Base-by-base conservation (phyloP, 2,113 vertebrate genomes). In the Natator depressus region DNA sequence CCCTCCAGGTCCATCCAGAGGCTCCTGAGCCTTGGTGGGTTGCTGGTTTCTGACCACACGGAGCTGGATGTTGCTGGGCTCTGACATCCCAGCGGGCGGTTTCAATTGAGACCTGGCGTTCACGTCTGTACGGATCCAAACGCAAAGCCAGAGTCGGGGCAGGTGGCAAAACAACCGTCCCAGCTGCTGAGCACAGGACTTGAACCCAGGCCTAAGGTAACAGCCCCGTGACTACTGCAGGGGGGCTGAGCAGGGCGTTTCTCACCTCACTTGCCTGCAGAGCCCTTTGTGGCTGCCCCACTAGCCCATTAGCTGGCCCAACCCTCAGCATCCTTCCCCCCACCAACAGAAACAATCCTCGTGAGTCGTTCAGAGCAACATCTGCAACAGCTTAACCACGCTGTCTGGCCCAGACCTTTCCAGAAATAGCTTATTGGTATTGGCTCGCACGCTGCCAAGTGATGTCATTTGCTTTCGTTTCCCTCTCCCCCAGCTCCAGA, bases 391-490 rank as follows among this genome's bases (percentile, higher is more conserved):
- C 87, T 97, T 96, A 88, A 91, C 94, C 92, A 89, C 47, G 5
- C 10, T 72, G 91, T 95, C 95, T 59, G 82, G 92, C 96, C 95
- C 93, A 87, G 97, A 94, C 97, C 82, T 76, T 97, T 97, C 97
- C 96, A 95, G 49, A 98, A 98, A 98, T 98, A 98, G 93, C 98
- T 96, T 42, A 6, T 92, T 1, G 82, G 88, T 80, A 94, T 95
- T 97, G 94, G 96, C 97, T 97, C 87, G 95, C 85, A 0, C 96
- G 90, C 97, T 91, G 96, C 91, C 95, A n/a, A 89, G 94, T 98
- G 98, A 98, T 97, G 98, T 98, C 96, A 98, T 95, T 97, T 96
- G 97, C 97, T 97, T 96, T 96, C 92, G 91, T 96, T 96, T 98
- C 96, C 95, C 97, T 97, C 96, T 75, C 87, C 75, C 38, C 24